Evolutionary conservation across 2,113 vertebrate genomes (phyloP), one percentile per base, ranked within the genome.

Genomic region (Brienomyrus longianalis): DNA sequence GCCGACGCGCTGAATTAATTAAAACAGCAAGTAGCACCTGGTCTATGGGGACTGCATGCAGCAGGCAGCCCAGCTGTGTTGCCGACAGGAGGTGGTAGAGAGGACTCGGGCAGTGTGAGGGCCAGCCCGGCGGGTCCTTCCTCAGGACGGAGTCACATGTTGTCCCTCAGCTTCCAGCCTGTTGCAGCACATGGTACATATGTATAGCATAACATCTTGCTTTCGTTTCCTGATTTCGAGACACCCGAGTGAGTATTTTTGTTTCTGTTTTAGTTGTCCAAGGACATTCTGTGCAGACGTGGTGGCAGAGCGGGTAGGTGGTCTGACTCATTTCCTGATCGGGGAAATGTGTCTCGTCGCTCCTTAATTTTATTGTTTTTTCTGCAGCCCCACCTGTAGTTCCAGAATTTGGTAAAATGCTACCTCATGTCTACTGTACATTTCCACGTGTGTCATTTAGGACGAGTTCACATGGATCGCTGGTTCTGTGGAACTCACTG

Each of bases 301-400:
- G 21, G 88, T 51, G 43, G 1, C 19, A 43, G 19, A 13, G 5
- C n/a, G 27, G 77, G 70, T 8, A 19, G 48, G 88, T 35, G 74
- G 74, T 52, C 74, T 89, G 88, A 89, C 48, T 89, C 88, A 89
- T 11, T 56, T 89, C 70, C 88, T 39, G 45, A 21, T 51, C 0
- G 74, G 47, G 31, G 74, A 80, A 56, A n/a, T 8, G 17, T 27
- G 39, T 83, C 35, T 39, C 21, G 70, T 59, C 35, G 5, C 27
- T 83, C 88, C 50, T 39, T 39, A 35, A 52, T 88, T 51, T 39
- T 8, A 21, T 50, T 50, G 17, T 56, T 59, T 62, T 13, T 50
- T 47, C 62, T 50, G 80, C 50, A 84, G 45, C 10, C 48, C 48
- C 10, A 6, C 5, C 48, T 27, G 45, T 48, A 86, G 47, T 1